Evolutionary conservation across 2,113 vertebrate genomes (phyloP).

Genomic region (Antechinus flavipes): DNA sequence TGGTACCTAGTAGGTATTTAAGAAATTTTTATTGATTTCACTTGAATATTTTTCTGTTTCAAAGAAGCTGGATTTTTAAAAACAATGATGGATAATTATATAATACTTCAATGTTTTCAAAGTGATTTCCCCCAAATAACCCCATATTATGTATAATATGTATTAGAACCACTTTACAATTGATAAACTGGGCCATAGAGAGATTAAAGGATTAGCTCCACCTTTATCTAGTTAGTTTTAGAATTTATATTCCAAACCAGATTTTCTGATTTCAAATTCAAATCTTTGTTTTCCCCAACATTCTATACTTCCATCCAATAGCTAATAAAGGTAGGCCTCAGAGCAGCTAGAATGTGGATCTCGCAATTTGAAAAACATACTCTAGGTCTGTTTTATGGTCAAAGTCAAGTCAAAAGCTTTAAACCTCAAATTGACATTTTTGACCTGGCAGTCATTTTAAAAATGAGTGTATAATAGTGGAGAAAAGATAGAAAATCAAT

Average conservation of each 20-base stretch:
- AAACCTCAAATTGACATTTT: not conserved
- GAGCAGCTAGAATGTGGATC: not conserved
- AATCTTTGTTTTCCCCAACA: not conserved
- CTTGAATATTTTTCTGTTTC: not conserved
- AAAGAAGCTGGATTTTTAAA: slow-evolving; percentile 21
- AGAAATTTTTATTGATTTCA: not conserved
- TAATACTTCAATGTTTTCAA: not conserved
- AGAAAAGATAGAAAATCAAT: not conserved
- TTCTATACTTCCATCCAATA: not conserved
- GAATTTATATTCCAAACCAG: not conserved
- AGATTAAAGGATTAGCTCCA: not conserved
- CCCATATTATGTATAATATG: not conserved
- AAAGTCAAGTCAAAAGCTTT: slow-evolving; percentile 19
- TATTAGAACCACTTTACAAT: not conserved
- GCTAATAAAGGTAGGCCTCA: not conserved
- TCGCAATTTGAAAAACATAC: not conserved
- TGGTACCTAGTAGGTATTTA: too few relatives aligned
- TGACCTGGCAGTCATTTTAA: slow-evolving; percentile 16
- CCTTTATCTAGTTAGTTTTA: not conserved
- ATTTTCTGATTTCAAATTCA: not conserved
- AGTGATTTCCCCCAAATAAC: not conserved
- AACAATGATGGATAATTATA: not conserved
- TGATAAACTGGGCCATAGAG: not conserved
- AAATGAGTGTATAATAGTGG: not conserved
- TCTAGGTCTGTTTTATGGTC: not conserved